These are phyloP conservation scores for Drosophila murphyi DNA, from an alignment of 1,140 invertebrate genomes.

Conservation along the genomic window DNA sequence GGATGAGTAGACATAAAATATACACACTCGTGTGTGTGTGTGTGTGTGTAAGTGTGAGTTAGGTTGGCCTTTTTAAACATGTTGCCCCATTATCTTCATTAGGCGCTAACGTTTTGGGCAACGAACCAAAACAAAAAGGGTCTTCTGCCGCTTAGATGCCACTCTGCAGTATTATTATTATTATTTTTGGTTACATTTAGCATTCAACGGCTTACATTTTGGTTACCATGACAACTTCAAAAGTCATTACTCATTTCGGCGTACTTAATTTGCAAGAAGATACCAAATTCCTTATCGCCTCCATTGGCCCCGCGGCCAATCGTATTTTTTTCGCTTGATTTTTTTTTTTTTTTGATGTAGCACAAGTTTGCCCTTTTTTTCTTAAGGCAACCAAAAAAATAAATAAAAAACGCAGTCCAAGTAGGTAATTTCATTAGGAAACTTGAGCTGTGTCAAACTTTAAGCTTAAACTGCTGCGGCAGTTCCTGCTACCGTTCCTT, in stretches of 20 bases:
- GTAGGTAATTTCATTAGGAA: constrained; percentile 84
- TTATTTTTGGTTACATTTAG: constrained; percentile 49
- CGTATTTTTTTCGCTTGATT: constrained; percentile 9
- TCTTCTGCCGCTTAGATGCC: constrained; percentile 14
- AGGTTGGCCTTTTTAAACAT: constrained; percentile 65
- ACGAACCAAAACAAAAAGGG: constrained; percentile 30
- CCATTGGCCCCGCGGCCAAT: constrained; percentile 1
- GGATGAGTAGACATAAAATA: constrained; percentile 64
- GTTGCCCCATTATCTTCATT: constrained; percentile 79
- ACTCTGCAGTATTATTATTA: constrained; percentile 30
- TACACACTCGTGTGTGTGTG: constrained; percentile 4
- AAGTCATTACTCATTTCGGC: constrained; percentile 84
- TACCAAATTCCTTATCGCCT: constrained; percentile 74
- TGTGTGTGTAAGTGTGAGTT: constrained; percentile 15
- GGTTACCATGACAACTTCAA: constrained; percentile 74
- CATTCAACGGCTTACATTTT: constrained; percentile 42
- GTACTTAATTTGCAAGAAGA: constrained; percentile 79
- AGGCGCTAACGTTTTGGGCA: constrained; percentile 69
- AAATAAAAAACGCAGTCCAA: constrained; percentile 43
- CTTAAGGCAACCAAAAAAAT: constrained; percentile 49
- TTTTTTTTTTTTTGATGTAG: constrained; percentile 17
- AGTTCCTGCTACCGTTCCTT: not conserved
- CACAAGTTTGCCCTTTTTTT: constrained; percentile 71
- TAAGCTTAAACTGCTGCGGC: constrained; percentile 69
- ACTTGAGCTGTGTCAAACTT: constrained; percentile 83